phyloP scores from a whole-genome alignment of 2,113 vertebrate species.

The Oncorhynchus gorbuscha region DNA sequence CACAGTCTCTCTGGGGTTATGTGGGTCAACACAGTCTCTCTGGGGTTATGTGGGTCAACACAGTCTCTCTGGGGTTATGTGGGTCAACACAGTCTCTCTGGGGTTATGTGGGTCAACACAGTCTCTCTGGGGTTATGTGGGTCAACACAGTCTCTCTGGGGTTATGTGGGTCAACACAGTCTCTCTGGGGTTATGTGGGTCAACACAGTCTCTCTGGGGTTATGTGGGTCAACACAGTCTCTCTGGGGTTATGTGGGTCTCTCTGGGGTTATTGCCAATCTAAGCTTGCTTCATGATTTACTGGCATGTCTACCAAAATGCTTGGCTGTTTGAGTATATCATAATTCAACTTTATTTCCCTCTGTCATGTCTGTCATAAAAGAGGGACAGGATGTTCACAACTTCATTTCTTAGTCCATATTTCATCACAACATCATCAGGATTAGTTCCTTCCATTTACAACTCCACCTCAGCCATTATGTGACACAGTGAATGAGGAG shows the following conservation, averaged over 20 bases:
- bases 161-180: conserved; percentile 42
- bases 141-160: conserved; percentile 27
- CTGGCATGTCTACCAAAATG: background rate
- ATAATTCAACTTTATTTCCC: no score
- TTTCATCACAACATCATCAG: background rate
- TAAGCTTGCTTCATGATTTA: background rate
- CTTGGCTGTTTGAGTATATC: no score
- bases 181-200: conserved; percentile 35
- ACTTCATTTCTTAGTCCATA: conserved; percentile 35
- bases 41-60: conserved; percentile 42
- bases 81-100: conserved; percentile 37
- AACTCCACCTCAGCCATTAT: no score
- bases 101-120: conserved; percentile 42
- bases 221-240: background rate
- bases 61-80: background rate
- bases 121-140: conserved; percentile 19
- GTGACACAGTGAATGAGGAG: no score
- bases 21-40: conserved; percentile 42
- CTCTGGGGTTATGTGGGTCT: background rate
- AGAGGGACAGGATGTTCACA: no score
- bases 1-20: background rate
- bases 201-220: conserved; percentile 7
- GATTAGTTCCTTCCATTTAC: no score
- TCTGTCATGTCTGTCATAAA: no score
- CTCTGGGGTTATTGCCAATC: background rate